These are phyloP conservation scores for Drusus annulatus DNA, from an alignment of 1,140 invertebrate species.

Conservation along the genomic window DNA sequence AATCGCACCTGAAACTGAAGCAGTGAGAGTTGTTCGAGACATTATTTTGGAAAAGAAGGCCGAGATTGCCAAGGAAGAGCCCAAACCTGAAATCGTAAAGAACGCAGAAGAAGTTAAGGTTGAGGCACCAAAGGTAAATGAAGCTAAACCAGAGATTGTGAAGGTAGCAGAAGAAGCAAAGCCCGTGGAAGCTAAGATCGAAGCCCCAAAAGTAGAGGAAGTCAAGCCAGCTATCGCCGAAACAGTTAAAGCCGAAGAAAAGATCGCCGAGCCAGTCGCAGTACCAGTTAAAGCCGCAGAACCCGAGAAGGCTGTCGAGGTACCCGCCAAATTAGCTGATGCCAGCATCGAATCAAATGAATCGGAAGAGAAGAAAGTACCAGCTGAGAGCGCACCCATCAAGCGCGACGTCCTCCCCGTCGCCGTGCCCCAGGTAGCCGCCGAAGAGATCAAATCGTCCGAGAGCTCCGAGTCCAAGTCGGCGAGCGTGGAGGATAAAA, in stretches of 20 bases:
- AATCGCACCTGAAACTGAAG: conserved; percentile 36
- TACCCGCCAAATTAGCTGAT: not conserved
- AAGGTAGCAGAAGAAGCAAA: conserved; percentile 10
- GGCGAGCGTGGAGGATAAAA: conserved; percentile 43
- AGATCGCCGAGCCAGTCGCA: not conserved
- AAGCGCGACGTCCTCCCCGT: not conserved
- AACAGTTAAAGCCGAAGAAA: conserved; percentile 9
- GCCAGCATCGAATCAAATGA: conserved; percentile 35
- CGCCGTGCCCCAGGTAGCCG: conserved; percentile 13
- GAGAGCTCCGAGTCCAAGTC: conserved; percentile 53
- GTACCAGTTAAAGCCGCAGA: conserved; percentile 27
- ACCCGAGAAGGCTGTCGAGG: not conserved
- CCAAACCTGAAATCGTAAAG: conserved; percentile 11
- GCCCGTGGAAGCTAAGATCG: conserved; percentile 30
- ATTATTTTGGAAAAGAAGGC: conserved; percentile 49
- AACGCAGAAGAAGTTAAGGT: conserved; percentile 31
- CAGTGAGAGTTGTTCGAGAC: conserved; percentile 51
- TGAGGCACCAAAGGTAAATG: conserved; percentile 8
- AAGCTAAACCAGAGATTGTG: conserved; percentile 2
- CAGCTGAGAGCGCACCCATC: not conserved
- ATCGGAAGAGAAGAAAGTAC: conserved; percentile 30
- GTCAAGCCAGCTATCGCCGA: conserved; percentile 1
- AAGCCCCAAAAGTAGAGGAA: conserved; percentile 21
- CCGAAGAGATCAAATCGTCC: conserved; percentile 41
- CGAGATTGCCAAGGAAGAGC: conserved; percentile 31